A percentile compares a stretch with the other conserved stretches of the same genome.
Evolutionary conservation across 2,113 vertebrate species (phyloP).

Genomic region (Seriola dumerili): DNA sequence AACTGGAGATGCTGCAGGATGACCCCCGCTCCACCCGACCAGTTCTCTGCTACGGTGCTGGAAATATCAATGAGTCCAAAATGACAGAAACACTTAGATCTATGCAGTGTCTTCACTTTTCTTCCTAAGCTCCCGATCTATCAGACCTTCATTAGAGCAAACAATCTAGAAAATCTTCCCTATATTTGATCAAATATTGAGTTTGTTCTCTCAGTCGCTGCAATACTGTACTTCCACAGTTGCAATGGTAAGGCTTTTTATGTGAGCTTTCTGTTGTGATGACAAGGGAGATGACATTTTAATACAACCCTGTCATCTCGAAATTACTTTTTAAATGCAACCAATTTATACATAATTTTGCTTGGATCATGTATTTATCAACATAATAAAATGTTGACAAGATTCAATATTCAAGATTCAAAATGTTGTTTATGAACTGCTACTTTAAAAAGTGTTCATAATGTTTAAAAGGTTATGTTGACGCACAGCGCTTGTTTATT

Average conservation of each 20-base stretch:
- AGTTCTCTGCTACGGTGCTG: no score
- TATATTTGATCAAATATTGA: background rate
- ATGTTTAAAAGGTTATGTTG: background rate
- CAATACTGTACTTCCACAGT: background rate
- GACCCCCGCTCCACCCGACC: no score
- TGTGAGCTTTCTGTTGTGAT: background rate
- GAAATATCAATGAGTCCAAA: no score
- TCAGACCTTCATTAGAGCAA: background rate
- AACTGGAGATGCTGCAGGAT: background rate
- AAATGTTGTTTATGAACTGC: background rate
- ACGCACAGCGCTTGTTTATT: background rate
- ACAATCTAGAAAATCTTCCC: background rate
- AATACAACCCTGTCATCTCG: background rate
- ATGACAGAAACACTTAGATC: no score
- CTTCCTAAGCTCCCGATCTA: no score
- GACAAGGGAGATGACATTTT: conserved; percentile 1
- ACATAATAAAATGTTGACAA: background rate
- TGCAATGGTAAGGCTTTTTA: conserved; percentile 27
- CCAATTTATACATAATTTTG: background rate
- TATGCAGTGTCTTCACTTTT: no score
- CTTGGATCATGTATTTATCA: background rate
- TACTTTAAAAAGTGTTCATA: background rate
- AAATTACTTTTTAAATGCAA: background rate
- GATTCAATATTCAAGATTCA: background rate
- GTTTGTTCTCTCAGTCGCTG: background rate